Evolutionary conservation across 2,888 invertebrate genomes (phyloP), one percentile per base, ranked within the genome.

Genomic region (Callimorpha dominula): DNA sequence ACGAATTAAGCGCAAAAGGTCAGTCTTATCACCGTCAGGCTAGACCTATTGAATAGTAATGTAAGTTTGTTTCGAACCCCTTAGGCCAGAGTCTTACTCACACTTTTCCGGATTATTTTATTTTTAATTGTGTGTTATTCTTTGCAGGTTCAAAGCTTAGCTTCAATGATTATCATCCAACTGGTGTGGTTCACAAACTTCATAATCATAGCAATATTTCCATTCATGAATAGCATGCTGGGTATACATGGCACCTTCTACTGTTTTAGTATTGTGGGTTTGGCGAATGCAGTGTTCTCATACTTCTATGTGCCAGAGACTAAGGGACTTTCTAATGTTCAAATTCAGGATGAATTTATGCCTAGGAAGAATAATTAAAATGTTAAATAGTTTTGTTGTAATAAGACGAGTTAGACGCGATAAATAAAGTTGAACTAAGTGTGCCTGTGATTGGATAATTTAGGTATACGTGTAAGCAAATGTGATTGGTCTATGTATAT

Each of bases 151-250:
- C 94, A 94, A 86, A 87, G 87, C n/a, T 64, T 93, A 57, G 96
- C 95, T 0, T 94, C 93, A 6, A 93, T 92, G 78, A 79, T 95
- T 1, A 87, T 94, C 3, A 89, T 95, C 77, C 91, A 94, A 71
- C 91, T 91, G 89, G 91, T 94, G 2, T 95, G 95, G 92, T 85
- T 94, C 31, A 87, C 93, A 57, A 94, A 95, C 76, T 96, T 96
- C 83, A 72, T 91, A 60, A 88, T 94, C 31, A 86, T 96, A 1
- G 95, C 89, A 0, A 83, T 94, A 0, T 96, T 96, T 79, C 93
- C 95, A 0, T 88, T 81, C 73, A 85, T 94, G 79, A 82, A 85
- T 7, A 78, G 82, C 6, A 63, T 83, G 5, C 74, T 96, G 2
- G 94, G 94, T 0, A 87, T 91, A 42, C 89, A 92, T 64, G 94